Base-by-base conservation (phyloP, 2,113 vertebrate genomes). In the Cyprinus carpio region DNA sequence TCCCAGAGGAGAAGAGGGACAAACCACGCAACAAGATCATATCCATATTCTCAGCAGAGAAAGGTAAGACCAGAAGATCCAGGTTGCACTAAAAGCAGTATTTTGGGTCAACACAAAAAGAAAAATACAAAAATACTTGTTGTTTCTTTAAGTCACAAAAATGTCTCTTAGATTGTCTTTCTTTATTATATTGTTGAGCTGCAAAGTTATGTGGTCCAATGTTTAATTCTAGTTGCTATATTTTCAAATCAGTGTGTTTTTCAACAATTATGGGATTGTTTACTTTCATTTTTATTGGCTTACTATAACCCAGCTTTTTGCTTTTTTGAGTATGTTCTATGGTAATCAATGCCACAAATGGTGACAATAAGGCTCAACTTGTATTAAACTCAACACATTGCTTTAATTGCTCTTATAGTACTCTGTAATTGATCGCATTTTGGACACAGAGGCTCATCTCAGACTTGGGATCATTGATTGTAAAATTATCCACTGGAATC, bases 31-130 rank as follows among this genome's bases (percentile, higher is more conserved):
- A 96, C 92, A 99, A 98, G 94, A 99, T 99, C 89, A 97, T 97
- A 93, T 99, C 97, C 88, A 99, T 99, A 79, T 99, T 99, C 90
- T 96, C 94, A 8, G 85, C 95, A 60, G 98, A 99, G 89, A 99
- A 98, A 96, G 97, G 98, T 98, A 84, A 92, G 84, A 49, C n/a
- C 13, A 27, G n/a, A 43, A 1, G 23, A 20, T 13, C 13, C 75
- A 49, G 15, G 6, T 15, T 58, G 16, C 3, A 60, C 2, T 23
- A 1, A 51, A 2, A 46, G 2, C 72, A 75, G 16, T 62, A 62
- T 62, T 62, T 11, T 18, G 20, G 10, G 9, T 71, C 67, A 69
- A 67, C 34, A 34, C 29, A 31, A 40, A 40, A 40, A 67, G 6
- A 67, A 67, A 67, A 67, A 58, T 58, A 23, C 18, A 40, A 9